These are phyloP conservation scores for Onychorhynchus coronatus DNA, from an alignment of 2,113 vertebrate genomes.

Conservation along the genomic window DNA sequence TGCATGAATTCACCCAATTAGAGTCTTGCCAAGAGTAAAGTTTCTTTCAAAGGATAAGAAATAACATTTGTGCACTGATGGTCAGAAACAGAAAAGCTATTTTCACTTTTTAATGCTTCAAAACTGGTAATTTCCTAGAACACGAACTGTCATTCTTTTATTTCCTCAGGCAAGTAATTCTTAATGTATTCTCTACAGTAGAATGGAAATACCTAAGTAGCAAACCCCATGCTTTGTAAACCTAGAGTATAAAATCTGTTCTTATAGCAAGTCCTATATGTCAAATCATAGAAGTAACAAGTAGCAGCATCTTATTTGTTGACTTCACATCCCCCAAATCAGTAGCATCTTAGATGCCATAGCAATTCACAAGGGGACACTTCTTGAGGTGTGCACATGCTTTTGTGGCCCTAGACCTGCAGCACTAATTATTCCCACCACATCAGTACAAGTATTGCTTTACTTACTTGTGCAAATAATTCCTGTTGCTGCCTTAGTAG, in stretches of 20 bases:
- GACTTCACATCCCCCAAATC: background rate
- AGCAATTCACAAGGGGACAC: background rate
- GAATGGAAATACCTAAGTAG: background rate
- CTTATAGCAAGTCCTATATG: background rate
- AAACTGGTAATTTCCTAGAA: background rate
- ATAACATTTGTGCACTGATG: background rate
- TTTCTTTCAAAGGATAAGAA: background rate
- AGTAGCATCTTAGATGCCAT: background rate
- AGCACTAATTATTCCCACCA: background rate
- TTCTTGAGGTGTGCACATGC: background rate
- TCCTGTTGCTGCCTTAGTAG: constrained; percentile 96
- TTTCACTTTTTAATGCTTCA: background rate
- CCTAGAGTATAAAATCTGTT: background rate
- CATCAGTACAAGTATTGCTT: background rate
- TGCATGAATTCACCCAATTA: constrained; percentile 9
- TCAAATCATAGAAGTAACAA: background rate
- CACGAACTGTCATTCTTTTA: background rate
- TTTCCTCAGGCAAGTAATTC: background rate
- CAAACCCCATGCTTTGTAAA: background rate
- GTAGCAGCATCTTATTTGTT: background rate
- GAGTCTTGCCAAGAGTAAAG: background rate
- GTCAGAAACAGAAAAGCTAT: background rate
- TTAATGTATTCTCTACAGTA: background rate
- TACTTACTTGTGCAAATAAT: constrained; percentile 95
- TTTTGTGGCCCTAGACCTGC: background rate